Evolutionary conservation across 1,140 invertebrate species (phyloP).

Genomic region (Papilio machaon): DNA sequence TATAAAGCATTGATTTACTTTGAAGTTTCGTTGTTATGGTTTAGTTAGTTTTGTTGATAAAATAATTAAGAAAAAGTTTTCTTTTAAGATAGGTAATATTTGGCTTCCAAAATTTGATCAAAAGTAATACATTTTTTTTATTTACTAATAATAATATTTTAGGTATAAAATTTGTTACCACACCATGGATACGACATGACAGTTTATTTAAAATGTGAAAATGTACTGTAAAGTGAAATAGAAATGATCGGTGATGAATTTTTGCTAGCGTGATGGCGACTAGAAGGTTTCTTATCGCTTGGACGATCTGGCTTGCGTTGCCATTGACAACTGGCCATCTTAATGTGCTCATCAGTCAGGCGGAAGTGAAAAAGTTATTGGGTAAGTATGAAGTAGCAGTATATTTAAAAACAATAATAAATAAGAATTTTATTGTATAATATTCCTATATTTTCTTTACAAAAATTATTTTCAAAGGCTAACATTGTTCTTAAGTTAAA

Average conservation of each 20-base stretch:
- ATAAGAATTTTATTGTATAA: too few relatives aligned
- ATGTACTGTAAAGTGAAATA: conserved; percentile 71
- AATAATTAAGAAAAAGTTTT: not conserved
- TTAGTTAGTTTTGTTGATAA: not conserved
- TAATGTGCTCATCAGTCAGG: conserved; percentile 89
- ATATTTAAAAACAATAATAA: too few relatives aligned
- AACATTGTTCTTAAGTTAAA: too few relatives aligned
- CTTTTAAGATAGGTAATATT: not conserved
- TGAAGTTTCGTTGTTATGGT: not conserved
- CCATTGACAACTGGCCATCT: conserved; percentile 83
- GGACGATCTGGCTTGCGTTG: conserved; percentile 74
- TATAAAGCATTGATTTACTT: not conserved
- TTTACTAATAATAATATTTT: not conserved
- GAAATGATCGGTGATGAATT: conserved; percentile 69
- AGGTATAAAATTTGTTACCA: not conserved
- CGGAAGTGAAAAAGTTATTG: conserved; percentile 89
- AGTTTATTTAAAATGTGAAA: conserved; percentile 53
- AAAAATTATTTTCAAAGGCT: too few relatives aligned
- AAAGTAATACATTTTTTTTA: not conserved
- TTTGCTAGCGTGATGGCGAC: conserved; percentile 59
- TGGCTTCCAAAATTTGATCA: not conserved
- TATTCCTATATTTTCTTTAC: not conserved
- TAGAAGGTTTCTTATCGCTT: conserved; percentile 69
- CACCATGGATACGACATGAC: conserved; percentile 67
- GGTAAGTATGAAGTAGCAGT: conserved; percentile 78